Percentiles rank a stretch among this genome's conserved stretches.
These are phyloP conservation scores for Leucoraja ocellata DNA, from an alignment of 2,797 vertebrate species.

Conservation along the genomic window DNA sequence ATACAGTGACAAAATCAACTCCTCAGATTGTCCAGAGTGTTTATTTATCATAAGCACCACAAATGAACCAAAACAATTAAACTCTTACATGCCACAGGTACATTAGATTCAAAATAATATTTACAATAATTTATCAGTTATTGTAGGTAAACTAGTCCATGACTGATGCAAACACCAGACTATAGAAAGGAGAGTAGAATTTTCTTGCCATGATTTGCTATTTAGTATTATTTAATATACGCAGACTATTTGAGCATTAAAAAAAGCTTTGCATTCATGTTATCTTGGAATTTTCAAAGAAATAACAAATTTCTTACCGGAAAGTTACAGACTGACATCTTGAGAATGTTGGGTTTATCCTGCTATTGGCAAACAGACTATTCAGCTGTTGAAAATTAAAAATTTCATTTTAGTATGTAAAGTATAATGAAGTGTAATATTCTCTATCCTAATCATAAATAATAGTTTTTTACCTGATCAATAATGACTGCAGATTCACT, in stretches of 20 bases:
- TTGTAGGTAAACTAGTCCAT: no score
- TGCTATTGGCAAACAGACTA: background rate
- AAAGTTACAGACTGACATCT: background rate
- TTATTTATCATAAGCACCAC: no score
- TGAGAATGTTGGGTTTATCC: background rate
- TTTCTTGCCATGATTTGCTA: background rate
- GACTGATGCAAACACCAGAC: no score
- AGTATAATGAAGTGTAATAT: background rate
- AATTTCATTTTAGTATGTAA: background rate
- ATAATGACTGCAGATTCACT: background rate
- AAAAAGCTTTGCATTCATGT: background rate
- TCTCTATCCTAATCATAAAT: background rate
- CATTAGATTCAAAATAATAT: no score
- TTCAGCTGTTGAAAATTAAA: slow-evolving; percentile 12
- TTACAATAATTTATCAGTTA: no score
- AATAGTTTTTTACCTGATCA: background rate
- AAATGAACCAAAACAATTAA: no score
- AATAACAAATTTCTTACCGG: slow-evolving; percentile 21
- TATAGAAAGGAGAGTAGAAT: background rate
- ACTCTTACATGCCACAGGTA: no score
- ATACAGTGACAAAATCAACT: no score
- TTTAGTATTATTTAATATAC: background rate
- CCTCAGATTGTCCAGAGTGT: no score
- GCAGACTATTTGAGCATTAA: background rate
- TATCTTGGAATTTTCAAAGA: background rate